Base-by-base conservation (phyloP, 2,888 invertebrate genomes). In the Campoplex capitator region DNA sequence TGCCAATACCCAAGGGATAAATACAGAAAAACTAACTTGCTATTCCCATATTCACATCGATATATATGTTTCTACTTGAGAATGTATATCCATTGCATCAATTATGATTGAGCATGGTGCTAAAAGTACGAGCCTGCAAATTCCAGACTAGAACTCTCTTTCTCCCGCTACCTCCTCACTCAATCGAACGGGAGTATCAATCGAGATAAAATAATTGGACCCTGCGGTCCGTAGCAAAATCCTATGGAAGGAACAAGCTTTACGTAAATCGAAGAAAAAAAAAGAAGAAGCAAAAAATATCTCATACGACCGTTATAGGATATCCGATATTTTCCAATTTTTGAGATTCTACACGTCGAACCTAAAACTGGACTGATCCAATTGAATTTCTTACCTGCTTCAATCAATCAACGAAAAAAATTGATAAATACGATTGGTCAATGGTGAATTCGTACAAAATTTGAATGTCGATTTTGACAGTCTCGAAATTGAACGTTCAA, bases 1-100 rank as follows among this genome's bases (percentile, higher is more conserved):
- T 42, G 38, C 23, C 70, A 54, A 80, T 75, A 62, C 84, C 28
- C 79, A 45, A 67, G 78, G 84, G 84, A 54, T 67, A 32, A 80
- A 35, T 68, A 68, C 48, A 74, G 38, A 77, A 78, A 74, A 75
- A 3, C 65, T 51, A 38, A 38, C 68, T n/a, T n/a, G n/a, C 32
- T 71, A 58, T 51, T 45, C 70, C 42, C 32, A 42, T 42, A 58
- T 56, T 23, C 54, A 38, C 45, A 45, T 71, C 54, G 32, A 70
- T 32, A n/a, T n/a, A 58, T 11, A 70, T n/a, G 58, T 78, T 28
- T 18, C 28, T 58, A 18, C 18, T 56, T 56, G 18, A 35, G n/a
- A 6, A 70, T 54, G 28, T 28, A 45, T 77, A 68, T 16, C 9
- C 28, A 65, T 67, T 74, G 74, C 56, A 74, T 56, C 54, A 38